Conservation (phyloP, 2,797 vertebrate species). For the Triplophysa bombifrons region DNA sequence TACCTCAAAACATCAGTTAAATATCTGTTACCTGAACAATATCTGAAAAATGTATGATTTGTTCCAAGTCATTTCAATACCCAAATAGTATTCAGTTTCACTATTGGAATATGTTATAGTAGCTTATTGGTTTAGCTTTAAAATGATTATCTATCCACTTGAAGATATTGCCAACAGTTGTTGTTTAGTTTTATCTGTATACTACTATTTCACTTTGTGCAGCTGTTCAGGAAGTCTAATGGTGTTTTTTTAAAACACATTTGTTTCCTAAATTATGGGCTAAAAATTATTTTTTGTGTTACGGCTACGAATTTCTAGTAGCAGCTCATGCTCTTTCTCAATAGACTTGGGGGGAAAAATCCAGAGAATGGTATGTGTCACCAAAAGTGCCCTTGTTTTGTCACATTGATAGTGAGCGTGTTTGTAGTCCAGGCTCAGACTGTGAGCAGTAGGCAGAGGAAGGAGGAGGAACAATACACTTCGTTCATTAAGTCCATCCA, state of each 20-base stretch:
- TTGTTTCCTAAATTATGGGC: background rate
- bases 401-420: slow-evolving; percentile 67
- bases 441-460: slow-evolving; percentile 52
- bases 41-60: background rate
- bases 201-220: background rate
- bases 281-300: too few relatives aligned
- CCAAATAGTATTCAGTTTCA: too few relatives aligned
- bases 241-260: background rate
- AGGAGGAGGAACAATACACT: slow-evolving; percentile 62
- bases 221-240: background rate
- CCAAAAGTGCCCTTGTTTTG: slow-evolving; percentile 28
- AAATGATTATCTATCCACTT: too few relatives aligned
- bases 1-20: too few relatives aligned
- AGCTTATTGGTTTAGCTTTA: too few relatives aligned
- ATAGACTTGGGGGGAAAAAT: slow-evolving; percentile 10
- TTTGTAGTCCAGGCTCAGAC: slow-evolving; percentile 63
- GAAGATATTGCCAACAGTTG: background rate
- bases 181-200: background rate
- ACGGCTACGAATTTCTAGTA: background rate
- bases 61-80: too few relatives aligned
- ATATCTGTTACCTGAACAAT: background rate
- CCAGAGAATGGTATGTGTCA: slow-evolving; percentile 45
- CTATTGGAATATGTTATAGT: too few relatives aligned
- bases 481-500: background rate
- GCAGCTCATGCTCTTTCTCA: slow-evolving; percentile 3